Conservation (phyloP, 2,888 invertebrate species). For the Priocnemis perturbator region DNA sequence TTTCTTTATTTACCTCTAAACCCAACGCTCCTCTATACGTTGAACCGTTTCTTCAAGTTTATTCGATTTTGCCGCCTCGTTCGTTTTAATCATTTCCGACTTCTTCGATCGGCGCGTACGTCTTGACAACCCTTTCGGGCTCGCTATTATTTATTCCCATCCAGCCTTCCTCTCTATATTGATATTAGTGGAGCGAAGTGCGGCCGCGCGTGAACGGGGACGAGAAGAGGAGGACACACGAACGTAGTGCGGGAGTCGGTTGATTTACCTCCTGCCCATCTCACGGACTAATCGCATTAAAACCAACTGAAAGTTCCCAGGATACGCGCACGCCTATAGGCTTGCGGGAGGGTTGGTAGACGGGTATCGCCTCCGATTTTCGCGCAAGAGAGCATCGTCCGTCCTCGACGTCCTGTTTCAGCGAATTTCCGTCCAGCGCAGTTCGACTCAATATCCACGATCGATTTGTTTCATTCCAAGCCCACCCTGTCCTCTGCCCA, state of each 20-base stretch:
- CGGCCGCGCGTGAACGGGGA: background rate
- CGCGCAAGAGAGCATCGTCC: conserved; percentile 26
- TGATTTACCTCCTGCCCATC: conserved; percentile 42
- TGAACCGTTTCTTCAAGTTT: too few species aligned
- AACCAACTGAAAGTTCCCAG: conserved; percentile 59
- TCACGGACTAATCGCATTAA: conserved; percentile 56
- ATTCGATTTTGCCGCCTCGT: too few species aligned
- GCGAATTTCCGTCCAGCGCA: conserved; percentile 18
- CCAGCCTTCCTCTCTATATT: conserved; percentile 17
- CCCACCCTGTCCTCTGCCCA: background rate
- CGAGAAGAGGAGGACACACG: background rate
- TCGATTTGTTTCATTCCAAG: conserved; percentile 27
- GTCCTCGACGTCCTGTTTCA: conserved; percentile 32
- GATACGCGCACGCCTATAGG: background rate
- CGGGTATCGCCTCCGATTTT: conserved; percentile 39
- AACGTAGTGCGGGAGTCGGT: conserved; percentile 14
- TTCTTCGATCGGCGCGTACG: too few species aligned
- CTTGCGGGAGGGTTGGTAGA: background rate
- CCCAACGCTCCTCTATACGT: too few species aligned
- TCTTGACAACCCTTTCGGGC: background rate
- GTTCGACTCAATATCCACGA: conserved; percentile 19
- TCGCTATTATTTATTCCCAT: conserved; percentile 36
- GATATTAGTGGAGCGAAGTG: conserved; percentile 25
- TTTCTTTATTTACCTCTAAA: too few species aligned
- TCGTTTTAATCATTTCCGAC: too few species aligned